Evolutionary conservation across 2,888 invertebrate genomes (phyloP).

Genomic region (Aphelenchoides bicaudatus): DNA sequence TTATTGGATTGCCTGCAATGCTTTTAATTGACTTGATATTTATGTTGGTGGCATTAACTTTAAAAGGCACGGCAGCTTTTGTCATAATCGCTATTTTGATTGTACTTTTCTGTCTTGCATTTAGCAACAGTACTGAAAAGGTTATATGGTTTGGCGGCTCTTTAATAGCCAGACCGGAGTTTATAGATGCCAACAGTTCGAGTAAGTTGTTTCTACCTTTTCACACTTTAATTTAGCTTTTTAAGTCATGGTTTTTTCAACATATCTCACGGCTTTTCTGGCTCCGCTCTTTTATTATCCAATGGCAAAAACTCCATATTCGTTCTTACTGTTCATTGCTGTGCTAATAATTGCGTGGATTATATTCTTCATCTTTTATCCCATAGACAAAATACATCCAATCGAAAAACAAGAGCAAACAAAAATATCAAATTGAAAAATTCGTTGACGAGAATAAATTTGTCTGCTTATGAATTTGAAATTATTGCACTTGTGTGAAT

Average conservation of each 20-base stretch:
- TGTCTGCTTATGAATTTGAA: no score
- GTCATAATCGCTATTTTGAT: neutral
- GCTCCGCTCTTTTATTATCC: slow-evolving; percentile 2
- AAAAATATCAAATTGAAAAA: no score
- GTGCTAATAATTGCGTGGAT: slow-evolving; percentile 8
- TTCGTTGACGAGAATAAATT: no score
- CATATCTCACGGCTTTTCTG: neutral
- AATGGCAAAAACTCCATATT: neutral
- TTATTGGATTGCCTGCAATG: neutral
- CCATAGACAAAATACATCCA: no score
- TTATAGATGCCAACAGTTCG: no score
- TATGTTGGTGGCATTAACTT: neutral
- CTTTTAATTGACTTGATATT: neutral
- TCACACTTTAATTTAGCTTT: no score
- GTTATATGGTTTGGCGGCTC: neutral
- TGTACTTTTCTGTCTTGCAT: neutral
- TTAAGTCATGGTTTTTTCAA: neutral
- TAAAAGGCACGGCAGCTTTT: neutral
- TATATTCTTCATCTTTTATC: neutral
- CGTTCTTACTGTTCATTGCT: slow-evolving; percentile 2
- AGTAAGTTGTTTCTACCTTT: no score
- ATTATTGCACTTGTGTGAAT: no score
- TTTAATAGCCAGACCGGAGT: neutral
- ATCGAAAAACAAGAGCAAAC: no score
- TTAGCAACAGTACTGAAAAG: neutral